These are phyloP conservation scores for Mimachlamys varia DNA, from an alignment of 2,888 invertebrate genomes.

Conservation along the genomic window DNA sequence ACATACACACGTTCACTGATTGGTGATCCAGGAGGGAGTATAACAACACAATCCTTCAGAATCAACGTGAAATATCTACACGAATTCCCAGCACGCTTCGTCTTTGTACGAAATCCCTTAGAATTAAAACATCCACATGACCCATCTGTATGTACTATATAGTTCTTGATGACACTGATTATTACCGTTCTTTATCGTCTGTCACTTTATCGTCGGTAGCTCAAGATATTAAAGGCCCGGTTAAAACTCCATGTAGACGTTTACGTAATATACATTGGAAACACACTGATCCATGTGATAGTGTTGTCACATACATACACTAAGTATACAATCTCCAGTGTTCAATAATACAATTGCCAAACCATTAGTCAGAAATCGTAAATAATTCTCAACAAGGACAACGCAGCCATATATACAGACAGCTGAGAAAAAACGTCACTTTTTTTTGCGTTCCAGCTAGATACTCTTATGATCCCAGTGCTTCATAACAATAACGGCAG, in stretches of 20 bases:
- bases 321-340: too few relatives aligned
- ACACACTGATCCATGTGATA: too few relatives aligned
- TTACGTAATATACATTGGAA: too few relatives aligned
- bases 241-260: background rate
- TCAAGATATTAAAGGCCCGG: too few relatives aligned
- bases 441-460: too few relatives aligned
- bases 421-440: background rate
- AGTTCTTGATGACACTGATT: background rate
- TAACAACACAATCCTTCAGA: background rate
- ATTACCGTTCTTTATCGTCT: background rate
- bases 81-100: background rate
- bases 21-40: too few relatives aligned
- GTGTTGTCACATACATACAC: too few relatives aligned
- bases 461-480: too few relatives aligned
- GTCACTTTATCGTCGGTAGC: background rate
- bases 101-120: background rate
- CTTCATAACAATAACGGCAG: too few relatives aligned
- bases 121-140: background rate
- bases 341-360: background rate
- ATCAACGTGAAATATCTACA: background rate
- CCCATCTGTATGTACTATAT: background rate
- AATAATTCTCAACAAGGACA: background rate
- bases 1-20: too few relatives aligned
- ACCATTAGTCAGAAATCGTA: background rate
- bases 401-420: background rate